Conservation (phyloP, 53 echinoderm and acorn worm species). For the Echinometra lucunter region DNA sequence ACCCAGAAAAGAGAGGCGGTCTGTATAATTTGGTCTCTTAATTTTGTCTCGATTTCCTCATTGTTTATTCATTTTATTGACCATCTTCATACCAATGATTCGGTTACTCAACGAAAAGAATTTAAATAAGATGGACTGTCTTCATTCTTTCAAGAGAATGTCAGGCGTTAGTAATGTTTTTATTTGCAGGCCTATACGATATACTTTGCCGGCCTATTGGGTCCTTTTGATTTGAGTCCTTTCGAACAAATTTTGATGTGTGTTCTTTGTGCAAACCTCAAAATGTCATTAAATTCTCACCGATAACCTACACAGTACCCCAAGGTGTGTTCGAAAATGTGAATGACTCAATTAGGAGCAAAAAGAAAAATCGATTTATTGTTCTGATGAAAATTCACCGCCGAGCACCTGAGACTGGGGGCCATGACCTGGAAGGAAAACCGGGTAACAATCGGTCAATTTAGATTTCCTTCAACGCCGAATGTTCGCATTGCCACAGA, state of each 20-base stretch:
- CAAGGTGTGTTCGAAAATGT: conserved; percentile 30
- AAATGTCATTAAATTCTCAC: neutral
- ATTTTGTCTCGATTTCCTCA: neutral
- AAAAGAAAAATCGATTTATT: conserved; percentile 59
- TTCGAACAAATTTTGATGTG: neutral
- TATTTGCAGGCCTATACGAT: neutral
- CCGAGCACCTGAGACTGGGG: conserved; percentile 46
- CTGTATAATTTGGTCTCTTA: neutral
- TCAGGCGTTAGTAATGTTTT: neutral
- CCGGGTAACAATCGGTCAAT: conserved; percentile 15
- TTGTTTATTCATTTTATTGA: neutral
- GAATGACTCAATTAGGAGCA: conserved; percentile 64
- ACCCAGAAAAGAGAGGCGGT: neutral
- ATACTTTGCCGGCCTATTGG: no score
- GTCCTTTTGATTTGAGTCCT: neutral
- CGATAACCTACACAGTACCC: neutral
- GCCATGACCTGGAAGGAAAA: neutral
- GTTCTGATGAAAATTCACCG: conserved; percentile 39
- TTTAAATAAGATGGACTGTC: neutral
- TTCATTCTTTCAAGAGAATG: neutral
- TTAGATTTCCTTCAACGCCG: neutral
- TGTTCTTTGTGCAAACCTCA: neutral
- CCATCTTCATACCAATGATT: neutral
- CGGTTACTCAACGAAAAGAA: neutral
- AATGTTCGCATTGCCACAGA: neutral